Conservation (phyloP, 2,888 invertebrate species). For the Altica lythri region DNA sequence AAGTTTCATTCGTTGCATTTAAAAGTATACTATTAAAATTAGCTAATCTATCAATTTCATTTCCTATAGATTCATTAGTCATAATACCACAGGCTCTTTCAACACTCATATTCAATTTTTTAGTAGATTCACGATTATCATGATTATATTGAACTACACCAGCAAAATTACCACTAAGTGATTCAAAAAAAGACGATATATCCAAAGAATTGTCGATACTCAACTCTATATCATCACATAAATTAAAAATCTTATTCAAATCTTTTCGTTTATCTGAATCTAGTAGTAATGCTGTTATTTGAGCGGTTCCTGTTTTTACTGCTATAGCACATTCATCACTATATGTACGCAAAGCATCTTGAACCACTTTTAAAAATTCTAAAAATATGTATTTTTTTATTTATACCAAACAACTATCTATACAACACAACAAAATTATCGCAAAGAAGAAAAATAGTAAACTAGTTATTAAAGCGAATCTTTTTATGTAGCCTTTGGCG, state of each 20-base stretch:
- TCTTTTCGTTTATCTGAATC: conserved; percentile 65
- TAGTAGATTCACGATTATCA: conserved; percentile 77
- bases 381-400: no score
- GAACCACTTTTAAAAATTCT: conserved; percentile 86
- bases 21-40: conserved; percentile 74
- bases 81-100: conserved; percentile 80
- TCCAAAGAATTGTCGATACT: conserved; percentile 67
- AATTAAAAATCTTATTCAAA: conserved; percentile 75
- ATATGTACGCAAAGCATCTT: conserved; percentile 70
- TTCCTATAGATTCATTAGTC: conserved; percentile 64
- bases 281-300: conserved; percentile 62
- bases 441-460: no score
- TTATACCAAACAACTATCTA: no score
- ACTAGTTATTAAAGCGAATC: no score
- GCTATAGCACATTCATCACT: conserved; percentile 71
- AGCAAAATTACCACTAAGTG: conserved; percentile 80
- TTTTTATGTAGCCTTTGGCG: no score
- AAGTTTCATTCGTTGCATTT: conserved; percentile 68
- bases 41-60: conserved; percentile 72
- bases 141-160: conserved; percentile 94
- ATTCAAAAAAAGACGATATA: conserved; percentile 79
- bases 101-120: conserved; percentile 74
- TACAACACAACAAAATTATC: no score
- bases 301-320: conserved; percentile 57
- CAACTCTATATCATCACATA: conserved; percentile 74